Conservation (phyloP, 2,888 invertebrate species). For the Iselma pallidipennis region DNA sequence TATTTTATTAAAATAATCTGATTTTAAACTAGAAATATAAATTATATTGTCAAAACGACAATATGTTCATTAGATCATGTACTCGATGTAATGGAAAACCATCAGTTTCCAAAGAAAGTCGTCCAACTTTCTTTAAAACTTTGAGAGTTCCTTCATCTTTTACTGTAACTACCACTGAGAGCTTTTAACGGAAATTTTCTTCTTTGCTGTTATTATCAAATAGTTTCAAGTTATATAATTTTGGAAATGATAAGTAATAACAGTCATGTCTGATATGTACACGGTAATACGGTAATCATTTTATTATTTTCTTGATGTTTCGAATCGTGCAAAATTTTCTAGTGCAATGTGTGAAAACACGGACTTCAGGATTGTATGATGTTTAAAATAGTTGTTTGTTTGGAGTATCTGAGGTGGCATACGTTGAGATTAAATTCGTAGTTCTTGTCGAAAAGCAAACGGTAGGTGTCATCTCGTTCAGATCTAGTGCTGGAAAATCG, state of each 20-base stretch:
- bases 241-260: too few species aligned
- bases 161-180: background rate
- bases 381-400: conserved; percentile 20
- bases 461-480: background rate
- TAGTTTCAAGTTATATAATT: too few species aligned
- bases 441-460: background rate
- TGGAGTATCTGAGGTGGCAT: conserved; percentile 11
- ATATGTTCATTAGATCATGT: background rate
- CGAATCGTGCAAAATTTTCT: background rate
- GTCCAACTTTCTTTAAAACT: background rate
- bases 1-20: background rate
- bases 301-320: background rate
- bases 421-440: conserved; percentile 17
- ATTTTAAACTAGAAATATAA: background rate
- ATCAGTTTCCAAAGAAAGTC: background rate
- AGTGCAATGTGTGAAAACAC: conserved; percentile 7
- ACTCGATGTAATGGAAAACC: background rate
- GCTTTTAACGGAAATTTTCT: background rate
- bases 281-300: background rate
- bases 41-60: background rate
- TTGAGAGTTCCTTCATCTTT: background rate
- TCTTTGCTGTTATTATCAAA: background rate
- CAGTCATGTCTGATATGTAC: too few species aligned
- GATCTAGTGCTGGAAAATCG: background rate
- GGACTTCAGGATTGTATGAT: conserved; percentile 13